Evolutionary conservation across 2,113 vertebrate species (phyloP).

Genomic region (Amphilophus citrinellus): DNA sequence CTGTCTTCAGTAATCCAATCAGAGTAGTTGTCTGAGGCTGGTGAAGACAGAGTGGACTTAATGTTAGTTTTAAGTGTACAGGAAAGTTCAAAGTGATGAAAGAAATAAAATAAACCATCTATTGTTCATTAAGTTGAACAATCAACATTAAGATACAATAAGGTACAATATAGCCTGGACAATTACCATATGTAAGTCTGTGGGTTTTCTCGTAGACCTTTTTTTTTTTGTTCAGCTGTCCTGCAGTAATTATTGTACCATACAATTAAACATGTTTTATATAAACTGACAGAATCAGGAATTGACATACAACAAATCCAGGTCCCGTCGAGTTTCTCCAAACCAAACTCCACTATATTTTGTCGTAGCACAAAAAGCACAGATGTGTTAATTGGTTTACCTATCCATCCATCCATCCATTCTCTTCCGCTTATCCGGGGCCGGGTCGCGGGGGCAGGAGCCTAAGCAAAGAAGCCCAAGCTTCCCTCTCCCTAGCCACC

Average conservation of each 20-base stretch:
- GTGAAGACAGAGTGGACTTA: background rate
- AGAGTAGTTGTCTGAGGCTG: constrained; percentile 86
- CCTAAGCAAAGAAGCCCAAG: too few relatives aligned
- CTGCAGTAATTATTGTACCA: fast-evolving
- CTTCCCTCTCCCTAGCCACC: too few relatives aligned
- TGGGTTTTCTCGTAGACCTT: background rate
- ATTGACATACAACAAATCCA: background rate
- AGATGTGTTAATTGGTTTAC: fast-evolving
- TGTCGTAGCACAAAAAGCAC: background rate
- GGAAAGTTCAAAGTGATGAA: background rate
- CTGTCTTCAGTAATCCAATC: constrained; percentile 95
- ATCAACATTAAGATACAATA: background rate
- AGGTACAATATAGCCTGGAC: background rate
- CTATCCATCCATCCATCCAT: too few relatives aligned
- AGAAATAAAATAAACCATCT: background rate
- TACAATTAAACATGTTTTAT: background rate
- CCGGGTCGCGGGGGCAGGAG: too few relatives aligned
- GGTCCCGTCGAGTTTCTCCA: background rate
- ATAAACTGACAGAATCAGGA: background rate
- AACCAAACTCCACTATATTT: background rate
- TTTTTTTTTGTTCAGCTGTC: background rate
- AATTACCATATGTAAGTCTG: fast-evolving
- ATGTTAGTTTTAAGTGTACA: background rate
- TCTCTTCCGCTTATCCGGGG: too few relatives aligned
- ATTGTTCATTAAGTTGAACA: fast-evolving